A percentile compares a stretch with the other conserved stretches of the same genome.
Conservation (phyloP, 2,888 invertebrate genomes). For the Drosophila antonietae region DNA sequence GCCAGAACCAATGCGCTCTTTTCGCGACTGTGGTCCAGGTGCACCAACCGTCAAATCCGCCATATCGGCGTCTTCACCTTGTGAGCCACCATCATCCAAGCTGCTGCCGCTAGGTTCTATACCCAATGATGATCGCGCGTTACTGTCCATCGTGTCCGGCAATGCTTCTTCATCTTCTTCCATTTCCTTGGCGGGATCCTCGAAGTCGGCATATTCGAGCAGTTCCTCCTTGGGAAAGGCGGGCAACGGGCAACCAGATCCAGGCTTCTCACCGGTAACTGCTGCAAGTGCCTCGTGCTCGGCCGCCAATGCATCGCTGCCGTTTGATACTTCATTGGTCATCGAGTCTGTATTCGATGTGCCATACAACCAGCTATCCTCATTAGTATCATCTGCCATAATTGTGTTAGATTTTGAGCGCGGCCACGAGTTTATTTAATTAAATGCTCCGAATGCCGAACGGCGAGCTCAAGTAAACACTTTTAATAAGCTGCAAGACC, state of each 20-base stretch:
- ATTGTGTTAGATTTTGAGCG: conserved; percentile 19
- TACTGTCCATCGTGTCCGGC: conserved; percentile 69
- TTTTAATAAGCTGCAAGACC: conserved; percentile 35
- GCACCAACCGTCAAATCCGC: conserved; percentile 25
- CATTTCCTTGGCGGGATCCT: conserved; percentile 84
- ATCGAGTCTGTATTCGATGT: conserved; percentile 87
- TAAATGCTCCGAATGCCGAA: conserved; percentile 33
- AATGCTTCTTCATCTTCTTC: conserved; percentile 82
- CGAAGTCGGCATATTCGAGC: conserved; percentile 75
- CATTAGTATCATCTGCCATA: conserved; percentile 89
- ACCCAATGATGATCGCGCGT: conserved; percentile 49
- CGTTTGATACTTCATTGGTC: conserved; percentile 76
- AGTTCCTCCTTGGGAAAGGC: conserved; percentile 61
- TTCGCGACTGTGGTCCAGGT: conserved; percentile 24
- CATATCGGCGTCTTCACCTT: conserved; percentile 55
- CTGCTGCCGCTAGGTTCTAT: conserved; percentile 49
- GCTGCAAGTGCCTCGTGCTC: conserved; percentile 68
- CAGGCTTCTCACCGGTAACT: conserved; percentile 55
- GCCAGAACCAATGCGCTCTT: conserved; percentile 63
- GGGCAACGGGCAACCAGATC: conserved; percentile 23
- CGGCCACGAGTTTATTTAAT: conserved; percentile 34
- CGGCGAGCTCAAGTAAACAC: conserved; percentile 55
- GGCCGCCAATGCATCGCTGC: conserved; percentile 60
- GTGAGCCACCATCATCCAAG: conserved; percentile 34
- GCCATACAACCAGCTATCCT: conserved; percentile 95